Conservation (phyloP, 2,113 vertebrate genomes). For the Oryzias melastigma region DNA sequence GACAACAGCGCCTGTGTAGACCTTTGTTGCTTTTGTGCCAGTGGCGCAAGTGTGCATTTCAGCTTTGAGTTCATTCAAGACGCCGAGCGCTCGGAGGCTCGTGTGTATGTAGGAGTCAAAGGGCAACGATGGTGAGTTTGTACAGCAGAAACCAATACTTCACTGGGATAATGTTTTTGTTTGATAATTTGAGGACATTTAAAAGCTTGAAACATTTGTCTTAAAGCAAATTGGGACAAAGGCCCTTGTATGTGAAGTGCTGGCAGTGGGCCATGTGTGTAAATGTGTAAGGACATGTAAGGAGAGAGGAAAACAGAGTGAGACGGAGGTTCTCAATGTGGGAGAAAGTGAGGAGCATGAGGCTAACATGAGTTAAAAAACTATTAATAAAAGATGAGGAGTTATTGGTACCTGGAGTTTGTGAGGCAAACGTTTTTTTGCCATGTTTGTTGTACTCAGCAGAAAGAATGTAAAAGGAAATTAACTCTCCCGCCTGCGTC, state of each 20-base stretch:
- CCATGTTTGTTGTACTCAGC: no score
- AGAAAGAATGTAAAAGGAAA: neutral
- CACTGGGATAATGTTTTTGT: slow-evolving; percentile 35
- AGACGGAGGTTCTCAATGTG: slow-evolving; percentile 22
- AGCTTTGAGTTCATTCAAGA: slow-evolving; percentile 59
- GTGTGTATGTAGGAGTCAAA: slow-evolving; percentile 36
- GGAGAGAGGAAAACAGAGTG: slow-evolving; percentile 29
- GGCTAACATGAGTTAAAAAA: slow-evolving; percentile 1
- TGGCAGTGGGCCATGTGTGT: slow-evolving; percentile 20
- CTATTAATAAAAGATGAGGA: slow-evolving; percentile 9
- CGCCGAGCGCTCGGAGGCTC: slow-evolving; percentile 47
- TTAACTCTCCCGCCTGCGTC: neutral
- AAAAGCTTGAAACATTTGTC: slow-evolving; percentile 20
- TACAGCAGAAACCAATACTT: slow-evolving; percentile 41
- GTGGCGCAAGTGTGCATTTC: slow-evolving; percentile 70
- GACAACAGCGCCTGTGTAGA: slow-evolving; percentile 71
- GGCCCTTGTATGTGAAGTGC: slow-evolving; percentile 10
- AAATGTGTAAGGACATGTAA: slow-evolving; percentile 36
- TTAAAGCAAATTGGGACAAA: slow-evolving; percentile 46
- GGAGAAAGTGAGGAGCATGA: slow-evolving; percentile 17
- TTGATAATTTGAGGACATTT: slow-evolving; percentile 46
- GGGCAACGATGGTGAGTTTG: slow-evolving; percentile 40
- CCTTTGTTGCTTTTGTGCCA: slow-evolving; percentile 69
- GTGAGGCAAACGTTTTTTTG: no score
- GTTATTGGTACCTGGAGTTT: neutral